Evolutionary conservation across 2,113 vertebrate species (phyloP).

Genomic region (Oncorhynchus tshawytscha): DNA sequence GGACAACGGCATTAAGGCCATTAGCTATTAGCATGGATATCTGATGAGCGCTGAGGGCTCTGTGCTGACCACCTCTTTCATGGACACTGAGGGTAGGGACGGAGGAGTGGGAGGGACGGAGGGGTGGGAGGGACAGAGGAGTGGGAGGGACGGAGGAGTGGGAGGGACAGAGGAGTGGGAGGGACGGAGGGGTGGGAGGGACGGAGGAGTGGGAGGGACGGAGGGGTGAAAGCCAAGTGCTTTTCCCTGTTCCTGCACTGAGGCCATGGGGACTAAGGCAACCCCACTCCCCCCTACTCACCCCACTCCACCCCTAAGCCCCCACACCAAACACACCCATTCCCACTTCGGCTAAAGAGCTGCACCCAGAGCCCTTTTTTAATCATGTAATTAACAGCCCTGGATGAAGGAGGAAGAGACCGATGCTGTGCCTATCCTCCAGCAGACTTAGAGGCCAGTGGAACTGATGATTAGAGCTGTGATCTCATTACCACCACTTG

Average conservation of each 20-base stretch:
- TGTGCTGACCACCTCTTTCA: conserved; percentile 47
- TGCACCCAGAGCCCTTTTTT: conserved; percentile 77
- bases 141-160: conserved; percentile 24
- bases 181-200: too few species aligned
- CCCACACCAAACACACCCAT: conserved; percentile 6
- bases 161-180: conserved; percentile 11
- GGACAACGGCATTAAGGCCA: conserved; percentile 45
- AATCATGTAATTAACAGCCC: conserved; percentile 94
- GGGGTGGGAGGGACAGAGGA: conserved; percentile 7
- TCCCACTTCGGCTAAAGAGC: conserved; percentile 32
- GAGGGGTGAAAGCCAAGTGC: conserved; percentile 57
- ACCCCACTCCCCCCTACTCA: background rate
- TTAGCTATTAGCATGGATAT: conserved; percentile 70
- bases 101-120: conserved; percentile 9
- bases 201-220: conserved; percentile 11
- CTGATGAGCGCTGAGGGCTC: conserved; percentile 55
- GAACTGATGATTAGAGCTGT: conserved; percentile 90
- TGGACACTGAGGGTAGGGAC: conserved; percentile 34
- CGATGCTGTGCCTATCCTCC: conserved; percentile 88
- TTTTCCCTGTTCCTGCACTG: conserved; percentile 69
- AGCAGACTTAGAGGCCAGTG: conserved; percentile 90
- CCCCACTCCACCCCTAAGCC: conserved; percentile 4
- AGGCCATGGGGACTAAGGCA: conserved; percentile 42
- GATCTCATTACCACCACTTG: conserved; percentile 98
- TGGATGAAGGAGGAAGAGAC: conserved; percentile 69